Conservation (phyloP, 2,113 vertebrate species). For the Typhlomys cinereus region DNA sequence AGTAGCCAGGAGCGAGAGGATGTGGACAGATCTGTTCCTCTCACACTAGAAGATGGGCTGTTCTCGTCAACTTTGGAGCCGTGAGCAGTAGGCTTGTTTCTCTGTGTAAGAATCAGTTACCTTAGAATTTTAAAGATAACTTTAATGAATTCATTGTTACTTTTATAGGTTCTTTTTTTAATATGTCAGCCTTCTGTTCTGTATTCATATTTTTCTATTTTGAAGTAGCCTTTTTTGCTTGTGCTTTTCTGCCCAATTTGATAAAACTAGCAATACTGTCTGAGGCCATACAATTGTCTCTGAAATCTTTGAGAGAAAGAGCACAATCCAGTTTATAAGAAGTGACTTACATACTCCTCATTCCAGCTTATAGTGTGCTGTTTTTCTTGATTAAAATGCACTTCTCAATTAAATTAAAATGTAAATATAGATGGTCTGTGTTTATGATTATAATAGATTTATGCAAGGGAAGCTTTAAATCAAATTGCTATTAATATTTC, state of each 20-base stretch:
- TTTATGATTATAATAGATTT: conserved; percentile 67
- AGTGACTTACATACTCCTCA: conserved; percentile 58
- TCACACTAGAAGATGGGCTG: neutral
- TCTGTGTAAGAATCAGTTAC: neutral
- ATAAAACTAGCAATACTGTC: neutral
- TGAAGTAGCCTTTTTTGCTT: neutral
- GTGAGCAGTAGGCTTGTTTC: conserved; percentile 26
- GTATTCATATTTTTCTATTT: neutral
- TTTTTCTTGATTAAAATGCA: conserved; percentile 69
- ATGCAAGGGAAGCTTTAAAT: conserved; percentile 82
- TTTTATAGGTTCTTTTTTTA: neutral
- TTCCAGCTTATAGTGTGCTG: neutral
- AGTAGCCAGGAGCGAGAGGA: neutral
- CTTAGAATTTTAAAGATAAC: neutral
- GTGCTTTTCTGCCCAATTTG: neutral
- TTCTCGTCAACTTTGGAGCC: neutral
- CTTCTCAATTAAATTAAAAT: conserved; percentile 79
- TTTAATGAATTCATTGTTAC: neutral
- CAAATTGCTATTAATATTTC: conserved; percentile 83
- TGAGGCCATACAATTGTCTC: conserved; percentile 4
- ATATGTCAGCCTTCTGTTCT: neutral
- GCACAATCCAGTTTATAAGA: conserved; percentile 39
- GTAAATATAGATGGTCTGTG: conserved; percentile 74
- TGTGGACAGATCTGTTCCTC: neutral
- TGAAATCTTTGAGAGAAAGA: conserved; percentile 1